Base-by-base conservation (phyloP, 2,113 vertebrate genomes). In the Probosciger aterrimus region DNA sequence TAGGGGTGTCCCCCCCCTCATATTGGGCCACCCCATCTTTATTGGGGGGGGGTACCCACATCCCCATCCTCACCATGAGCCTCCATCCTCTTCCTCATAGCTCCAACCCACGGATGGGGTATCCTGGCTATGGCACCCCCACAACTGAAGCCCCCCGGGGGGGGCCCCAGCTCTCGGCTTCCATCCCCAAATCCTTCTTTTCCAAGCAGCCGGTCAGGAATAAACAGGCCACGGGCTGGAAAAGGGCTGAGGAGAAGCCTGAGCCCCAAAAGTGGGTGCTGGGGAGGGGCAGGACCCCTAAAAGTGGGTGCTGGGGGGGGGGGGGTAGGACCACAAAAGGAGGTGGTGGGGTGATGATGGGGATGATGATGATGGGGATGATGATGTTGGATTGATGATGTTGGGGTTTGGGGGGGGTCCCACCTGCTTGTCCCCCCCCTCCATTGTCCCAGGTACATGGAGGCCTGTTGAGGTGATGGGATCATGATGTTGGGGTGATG, bases 101-200 rank as follows among this genome's bases (percentile, higher is more conserved):
- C 47, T 59, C 37, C 1, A 33, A 15, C 14, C 28, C 4, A 1
- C 23, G 47, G 28, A 14, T 23, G 39, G 64, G 30, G 19, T 44
- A 44, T 15, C 30, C 63, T 2, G 95, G 98, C 55, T 99, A 98
- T 96, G 98, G 98, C 96, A 97, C 97, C 20, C 97, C 98, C 5
- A 71, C 96, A 2, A 18, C 91, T 4, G 98, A 99, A 37, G 96
- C 97, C 68, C 91, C 97, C 4, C 96, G 97, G 55, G 55, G 55
- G 31, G 55, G 31, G 19, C 3, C 46, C 97, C 98, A 98, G 96
- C 97, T 99, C 39, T 99, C 99, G 4, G 98, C 98, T 97, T 99
- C 99, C 0, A 98, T 98, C 79, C 98, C 99, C 84, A 99, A 99
- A 92, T 97, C 98, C 67, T 98, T 98, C 62, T 98, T 98, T 71